Evolutionary conservation across 1,140 invertebrate species (phyloP).

Genomic region (Catajapyx aquilonaris): DNA sequence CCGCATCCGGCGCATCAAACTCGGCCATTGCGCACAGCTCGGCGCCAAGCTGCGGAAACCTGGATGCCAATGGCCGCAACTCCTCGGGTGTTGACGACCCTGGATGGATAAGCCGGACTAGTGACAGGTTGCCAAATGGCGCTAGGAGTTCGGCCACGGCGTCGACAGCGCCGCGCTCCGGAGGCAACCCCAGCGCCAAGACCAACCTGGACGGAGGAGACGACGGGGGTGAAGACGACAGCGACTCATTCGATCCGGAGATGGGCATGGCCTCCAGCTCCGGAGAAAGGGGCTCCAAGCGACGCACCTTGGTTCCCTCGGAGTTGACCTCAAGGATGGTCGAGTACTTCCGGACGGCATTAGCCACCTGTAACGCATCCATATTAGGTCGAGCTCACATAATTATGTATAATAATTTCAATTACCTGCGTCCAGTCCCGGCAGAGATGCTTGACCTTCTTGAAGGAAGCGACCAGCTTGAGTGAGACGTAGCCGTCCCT

Average conservation of each 20-base stretch:
- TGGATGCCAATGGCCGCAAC: slow-evolving; percentile 68
- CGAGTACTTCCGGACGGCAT: slow-evolving; percentile 49
- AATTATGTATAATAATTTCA: too few species aligned
- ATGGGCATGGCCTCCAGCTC: slow-evolving; percentile 67
- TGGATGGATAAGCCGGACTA: slow-evolving; percentile 63
- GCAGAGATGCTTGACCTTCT: slow-evolving; percentile 75
- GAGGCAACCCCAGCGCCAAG: slow-evolving; percentile 61
- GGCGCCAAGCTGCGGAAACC: slow-evolving; percentile 65
- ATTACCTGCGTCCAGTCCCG: slow-evolving; percentile 64
- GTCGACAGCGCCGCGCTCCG: slow-evolving; percentile 65
- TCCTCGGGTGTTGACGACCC: slow-evolving; percentile 72
- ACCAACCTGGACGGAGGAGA: slow-evolving; percentile 53
- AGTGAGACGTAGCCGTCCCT: slow-evolving; percentile 87
- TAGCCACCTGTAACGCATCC: slow-evolving; percentile 35
- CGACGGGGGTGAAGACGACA: background rate
- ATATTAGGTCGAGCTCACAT: too few species aligned
- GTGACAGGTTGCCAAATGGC: slow-evolving; percentile 64
- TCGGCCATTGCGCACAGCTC: slow-evolving; percentile 72
- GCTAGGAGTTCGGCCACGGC: slow-evolving; percentile 70
- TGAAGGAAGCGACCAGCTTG: slow-evolving; percentile 82
- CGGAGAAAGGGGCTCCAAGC: slow-evolving; percentile 60
- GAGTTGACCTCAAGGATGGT: slow-evolving; percentile 74
- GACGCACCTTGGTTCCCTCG: slow-evolving; percentile 69
- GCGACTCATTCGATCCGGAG: too few species aligned
- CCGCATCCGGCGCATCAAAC: slow-evolving; percentile 67